Evolutionary conservation across 1,140 invertebrate species (phyloP), one percentile per base, ranked within the genome.

Genomic region (Drosophila insularis): DNA sequence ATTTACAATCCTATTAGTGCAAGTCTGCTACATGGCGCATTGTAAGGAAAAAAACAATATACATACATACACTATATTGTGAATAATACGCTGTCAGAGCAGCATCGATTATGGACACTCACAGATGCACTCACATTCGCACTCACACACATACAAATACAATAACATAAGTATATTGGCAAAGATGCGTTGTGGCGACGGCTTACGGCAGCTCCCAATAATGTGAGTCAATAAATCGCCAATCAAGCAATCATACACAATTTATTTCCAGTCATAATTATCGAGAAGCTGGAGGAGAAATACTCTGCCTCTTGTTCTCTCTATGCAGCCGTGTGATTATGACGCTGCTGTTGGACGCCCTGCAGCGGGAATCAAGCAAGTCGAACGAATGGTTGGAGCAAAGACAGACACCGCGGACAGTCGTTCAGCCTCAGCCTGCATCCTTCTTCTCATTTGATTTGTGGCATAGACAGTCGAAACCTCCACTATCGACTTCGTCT

Each of bases 241-340:
- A 90, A 90, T 90, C 82, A 90, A 90, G 89, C 89, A 89, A 90
- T 90, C 89, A 90, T 81, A 81, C 81, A 90, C 80, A 90, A 90
- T 90, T 90, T 90, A 90, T 90, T 89, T 90, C 78, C 89, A 78
- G 78, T 90, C 89, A 90, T 90, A 90, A 90, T 90, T 90, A 90
- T 90, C 78, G 71, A 85, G 68, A 71, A 77, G 66, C 65, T 76
- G 65, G 64, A 59, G 54, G 54, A 75, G 74, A 17, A 46, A 10
- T 68, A 31, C 73, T 59, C 14, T 60, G 39, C 61, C 63, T 39
- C 54, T 39, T n/a, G 43, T 39, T 35, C 61, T 37, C 8, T 64
- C 63, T 67, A 55, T 81, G 81, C 70, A 86, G 81, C 71, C 79
- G 84, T 87, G 84, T 87, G 84, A 87, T 87, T 87, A 87, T 87